phyloP scores from a whole-genome alignment of 2,888 invertebrate genomes.

The Eristalinus aeneus region DNA sequence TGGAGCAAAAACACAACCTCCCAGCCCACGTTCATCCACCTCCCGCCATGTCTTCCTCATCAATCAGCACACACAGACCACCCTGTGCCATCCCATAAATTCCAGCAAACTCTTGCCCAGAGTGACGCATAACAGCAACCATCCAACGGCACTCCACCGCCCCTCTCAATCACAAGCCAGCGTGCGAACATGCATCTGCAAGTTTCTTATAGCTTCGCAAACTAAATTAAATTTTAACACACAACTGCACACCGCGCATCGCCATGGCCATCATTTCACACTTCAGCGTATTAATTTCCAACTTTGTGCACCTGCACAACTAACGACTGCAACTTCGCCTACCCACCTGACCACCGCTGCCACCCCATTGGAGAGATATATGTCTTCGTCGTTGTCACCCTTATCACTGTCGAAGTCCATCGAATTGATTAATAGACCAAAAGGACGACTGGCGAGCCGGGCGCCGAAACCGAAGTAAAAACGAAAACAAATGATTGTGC shows the following conservation, averaged over 20 bases:
- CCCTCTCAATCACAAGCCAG: neutral
- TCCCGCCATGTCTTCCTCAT: neutral
- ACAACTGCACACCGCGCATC: conserved; percentile 25
- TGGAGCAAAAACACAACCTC: too few species aligned
- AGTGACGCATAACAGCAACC: conserved; percentile 33
- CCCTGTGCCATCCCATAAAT: neutral
- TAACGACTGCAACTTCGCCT: conserved; percentile 9
- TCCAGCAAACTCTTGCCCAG: neutral
- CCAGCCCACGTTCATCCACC: neutral
- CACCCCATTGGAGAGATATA: conserved; percentile 24
- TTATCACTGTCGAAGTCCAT: conserved; percentile 62
- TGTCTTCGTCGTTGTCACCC: conserved; percentile 68
- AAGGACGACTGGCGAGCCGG: conserved; percentile 31
- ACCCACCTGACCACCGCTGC: neutral
- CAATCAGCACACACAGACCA: neutral
- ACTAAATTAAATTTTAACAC: conserved; percentile 63
- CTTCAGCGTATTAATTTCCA: conserved; percentile 54
- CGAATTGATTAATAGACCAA: conserved; percentile 67
- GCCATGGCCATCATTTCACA: conserved; percentile 14
- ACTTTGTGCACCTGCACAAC: conserved; percentile 37
- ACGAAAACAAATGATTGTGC: conserved; percentile 68
- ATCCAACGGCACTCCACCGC: neutral
- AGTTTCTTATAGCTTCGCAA: conserved; percentile 35
- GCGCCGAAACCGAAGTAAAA: conserved; percentile 14
- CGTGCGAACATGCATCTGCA: conserved; percentile 58